These are phyloP conservation scores for Galerucella calmariensis DNA, from an alignment of 2,888 invertebrate species.

Conservation along the genomic window DNA sequence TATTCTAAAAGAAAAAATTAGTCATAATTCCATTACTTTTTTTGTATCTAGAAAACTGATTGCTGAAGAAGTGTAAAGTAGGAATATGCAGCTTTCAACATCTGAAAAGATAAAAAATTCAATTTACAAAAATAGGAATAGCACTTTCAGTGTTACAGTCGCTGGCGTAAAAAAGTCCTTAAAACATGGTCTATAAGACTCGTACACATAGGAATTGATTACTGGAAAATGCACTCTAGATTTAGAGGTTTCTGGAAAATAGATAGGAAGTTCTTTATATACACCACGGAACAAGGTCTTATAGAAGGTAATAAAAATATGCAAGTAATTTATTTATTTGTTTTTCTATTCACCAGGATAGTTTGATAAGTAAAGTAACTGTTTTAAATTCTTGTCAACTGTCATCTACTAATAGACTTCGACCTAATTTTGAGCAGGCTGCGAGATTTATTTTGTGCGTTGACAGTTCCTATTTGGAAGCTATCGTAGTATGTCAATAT, in stretches of 20 bases:
- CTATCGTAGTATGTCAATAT: too few relatives aligned
- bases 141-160: not conserved
- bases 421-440: too few relatives aligned
- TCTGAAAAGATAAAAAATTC: constrained; percentile 25
- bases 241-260: not conserved
- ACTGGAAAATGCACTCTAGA: not conserved
- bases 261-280: too few relatives aligned
- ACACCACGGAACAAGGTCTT: too few relatives aligned
- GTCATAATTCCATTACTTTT: not conserved
- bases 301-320: too few relatives aligned
- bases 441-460: too few relatives aligned
- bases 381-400: too few relatives aligned
- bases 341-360: too few relatives aligned
- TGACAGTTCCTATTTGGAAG: too few relatives aligned
- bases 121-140: not conserved
- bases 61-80: constrained; percentile 34
- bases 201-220: not conserved
- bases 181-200: not conserved
- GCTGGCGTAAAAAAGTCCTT: not conserved
- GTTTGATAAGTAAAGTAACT: too few relatives aligned
- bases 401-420: too few relatives aligned
- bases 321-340: too few relatives aligned
- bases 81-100: constrained; percentile 35
- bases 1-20: not conserved
- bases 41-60: constrained; percentile 16